These are phyloP conservation scores for Drosophila burlai DNA, from an alignment of 1,140 invertebrate genomes.

Conservation along the genomic window DNA sequence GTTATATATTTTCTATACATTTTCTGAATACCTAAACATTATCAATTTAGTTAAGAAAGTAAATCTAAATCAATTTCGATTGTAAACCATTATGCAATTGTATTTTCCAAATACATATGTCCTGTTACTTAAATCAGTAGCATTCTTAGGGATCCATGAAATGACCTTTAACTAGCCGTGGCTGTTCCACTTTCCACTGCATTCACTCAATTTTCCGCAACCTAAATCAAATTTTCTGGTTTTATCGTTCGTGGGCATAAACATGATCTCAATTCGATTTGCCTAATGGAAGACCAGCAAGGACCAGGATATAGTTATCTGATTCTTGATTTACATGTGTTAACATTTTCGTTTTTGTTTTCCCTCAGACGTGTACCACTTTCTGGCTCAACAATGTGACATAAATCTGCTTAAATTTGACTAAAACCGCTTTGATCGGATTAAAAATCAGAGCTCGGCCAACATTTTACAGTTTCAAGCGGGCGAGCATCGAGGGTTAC, in stretches of 20 bases:
- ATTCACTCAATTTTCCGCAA: constrained; percentile 34
- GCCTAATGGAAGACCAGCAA: constrained; percentile 34
- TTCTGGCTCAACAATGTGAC: constrained; percentile 73
- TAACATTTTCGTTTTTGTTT: constrained; percentile 65
- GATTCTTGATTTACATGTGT: constrained; percentile 81
- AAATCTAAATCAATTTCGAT: neutral
- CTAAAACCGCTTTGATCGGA: constrained; percentile 84
- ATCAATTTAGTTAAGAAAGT: neutral
- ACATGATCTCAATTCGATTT: constrained; percentile 50
- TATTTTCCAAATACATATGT: constrained; percentile 7
- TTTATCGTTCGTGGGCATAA: constrained; percentile 16
- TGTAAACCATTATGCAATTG: neutral
- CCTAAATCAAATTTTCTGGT: constrained; percentile 43
- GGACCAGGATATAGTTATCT: constrained; percentile 51
- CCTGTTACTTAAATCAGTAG: neutral
- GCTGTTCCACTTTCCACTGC: neutral
- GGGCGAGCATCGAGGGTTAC: neutral
- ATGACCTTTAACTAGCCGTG: neutral
- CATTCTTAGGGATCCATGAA: neutral
- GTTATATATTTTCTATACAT: neutral
- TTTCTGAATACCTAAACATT: neutral
- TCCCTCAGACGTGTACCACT: constrained; percentile 39
- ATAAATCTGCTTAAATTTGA: constrained; percentile 85
- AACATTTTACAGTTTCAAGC: constrained; percentile 75
- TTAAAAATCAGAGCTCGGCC: constrained; percentile 75